These are phyloP conservation scores for Chrysotoxum bicinctum DNA, from an alignment of 2,888 invertebrate species.

Conservation along the genomic window DNA sequence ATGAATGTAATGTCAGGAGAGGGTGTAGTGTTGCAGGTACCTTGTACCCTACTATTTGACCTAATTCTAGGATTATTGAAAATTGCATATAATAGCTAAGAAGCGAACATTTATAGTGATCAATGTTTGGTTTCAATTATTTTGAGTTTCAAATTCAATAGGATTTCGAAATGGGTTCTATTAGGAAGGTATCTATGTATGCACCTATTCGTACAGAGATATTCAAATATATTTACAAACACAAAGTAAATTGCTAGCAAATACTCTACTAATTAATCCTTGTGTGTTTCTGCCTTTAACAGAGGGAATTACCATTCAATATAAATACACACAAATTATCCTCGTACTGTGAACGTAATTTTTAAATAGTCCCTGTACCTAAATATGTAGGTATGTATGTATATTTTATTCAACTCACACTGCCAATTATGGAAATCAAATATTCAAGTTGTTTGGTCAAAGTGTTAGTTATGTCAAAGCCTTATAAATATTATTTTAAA, in stretches of 20 bases:
- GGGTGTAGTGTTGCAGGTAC: neutral
- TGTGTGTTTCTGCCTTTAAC: constrained; percentile 14
- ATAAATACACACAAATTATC: neutral
- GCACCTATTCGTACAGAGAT: neutral
- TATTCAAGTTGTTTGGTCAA: neutral
- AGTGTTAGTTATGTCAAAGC: neutral
- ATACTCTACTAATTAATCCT: constrained; percentile 35
- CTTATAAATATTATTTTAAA: neutral
- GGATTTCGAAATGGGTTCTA: neutral
- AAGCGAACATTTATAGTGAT: constrained; percentile 4
- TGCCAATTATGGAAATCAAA: neutral
- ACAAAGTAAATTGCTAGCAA: constrained; percentile 11
- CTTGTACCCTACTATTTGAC: neutral
- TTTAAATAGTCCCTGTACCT: neutral
- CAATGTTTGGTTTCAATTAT: constrained; percentile 34
- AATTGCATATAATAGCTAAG: constrained; percentile 16
- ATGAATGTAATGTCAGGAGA: neutral
- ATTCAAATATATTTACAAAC: neutral
- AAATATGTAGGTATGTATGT: neutral
- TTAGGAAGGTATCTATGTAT: neutral
- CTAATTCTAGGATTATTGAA: constrained; percentile 23
- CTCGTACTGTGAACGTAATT: neutral
- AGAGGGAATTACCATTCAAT: neutral
- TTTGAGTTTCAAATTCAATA: constrained; percentile 17
- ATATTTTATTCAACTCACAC: neutral